phyloP scores from a whole-genome alignment of 2,888 invertebrate species.

The Physocephala rufipes region DNA sequence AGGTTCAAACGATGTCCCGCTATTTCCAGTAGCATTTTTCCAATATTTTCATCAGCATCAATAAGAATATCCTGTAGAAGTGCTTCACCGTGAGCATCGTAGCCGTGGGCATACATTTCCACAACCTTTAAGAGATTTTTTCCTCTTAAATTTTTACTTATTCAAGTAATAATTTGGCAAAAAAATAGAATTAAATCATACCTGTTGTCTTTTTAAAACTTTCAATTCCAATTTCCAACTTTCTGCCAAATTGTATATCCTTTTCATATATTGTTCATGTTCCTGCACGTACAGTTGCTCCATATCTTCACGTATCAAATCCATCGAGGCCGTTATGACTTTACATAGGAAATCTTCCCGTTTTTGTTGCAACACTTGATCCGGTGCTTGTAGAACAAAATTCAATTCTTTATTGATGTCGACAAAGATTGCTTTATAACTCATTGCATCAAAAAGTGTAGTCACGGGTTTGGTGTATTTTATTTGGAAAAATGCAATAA shows the following conservation, averaged over 20 bases:
- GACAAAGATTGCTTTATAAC: conserved; percentile 68
- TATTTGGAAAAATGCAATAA: conserved; percentile 81
- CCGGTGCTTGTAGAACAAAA: conserved; percentile 73
- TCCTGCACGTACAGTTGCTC: conserved; percentile 67
- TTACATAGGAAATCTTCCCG: conserved; percentile 79
- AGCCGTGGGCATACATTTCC: conserved; percentile 72
- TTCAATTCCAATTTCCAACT: conserved; percentile 82
- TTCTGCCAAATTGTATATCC: conserved; percentile 75
- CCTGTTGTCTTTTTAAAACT: conserved; percentile 80
- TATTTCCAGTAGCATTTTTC: conserved; percentile 78
- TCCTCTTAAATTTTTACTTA: background rate
- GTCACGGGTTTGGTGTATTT: conserved; percentile 78
- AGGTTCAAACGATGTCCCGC: conserved; percentile 83
- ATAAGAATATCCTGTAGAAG: conserved; percentile 73
- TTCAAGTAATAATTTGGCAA: conserved; percentile 7
- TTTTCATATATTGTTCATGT: conserved; percentile 76
- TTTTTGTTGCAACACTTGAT: conserved; percentile 73
- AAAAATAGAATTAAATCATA: conserved; percentile 61
- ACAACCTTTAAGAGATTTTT: conserved; percentile 66
- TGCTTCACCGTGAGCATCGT: conserved; percentile 71
- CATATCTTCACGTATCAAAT: conserved; percentile 74
- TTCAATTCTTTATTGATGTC: conserved; percentile 67
- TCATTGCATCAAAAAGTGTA: conserved; percentile 80
- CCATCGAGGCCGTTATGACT: conserved; percentile 78
- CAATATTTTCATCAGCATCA: conserved; percentile 73